Percentiles rank a stretch among this genome's conserved stretches.
Conservation (phyloP, 2,113 vertebrate genomes). For the Corythornis vintsioides region DNA sequence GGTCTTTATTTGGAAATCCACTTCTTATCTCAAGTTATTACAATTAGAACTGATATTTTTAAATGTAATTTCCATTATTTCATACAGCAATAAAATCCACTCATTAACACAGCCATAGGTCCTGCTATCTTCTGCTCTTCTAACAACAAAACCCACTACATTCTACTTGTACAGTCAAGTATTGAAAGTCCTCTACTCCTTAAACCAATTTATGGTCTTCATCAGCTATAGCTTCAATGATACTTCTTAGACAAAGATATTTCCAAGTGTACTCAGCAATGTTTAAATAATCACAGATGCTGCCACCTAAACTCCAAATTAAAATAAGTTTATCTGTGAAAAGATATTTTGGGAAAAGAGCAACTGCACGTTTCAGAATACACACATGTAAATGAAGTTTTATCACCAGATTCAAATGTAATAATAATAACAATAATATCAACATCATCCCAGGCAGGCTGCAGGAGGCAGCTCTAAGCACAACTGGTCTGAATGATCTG, state of each 20-base stretch:
- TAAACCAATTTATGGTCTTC: not conserved
- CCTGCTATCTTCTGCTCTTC: not conserved
- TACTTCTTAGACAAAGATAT: not conserved
- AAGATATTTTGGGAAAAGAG: not conserved
- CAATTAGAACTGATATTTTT: not conserved
- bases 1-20: not conserved
- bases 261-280: not conserved
- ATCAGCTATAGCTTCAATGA: not conserved
- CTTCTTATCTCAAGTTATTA: not conserved
- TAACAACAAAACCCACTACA: not conserved
- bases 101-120: not conserved
- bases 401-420: not conserved
- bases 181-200: not conserved
- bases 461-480: not conserved
- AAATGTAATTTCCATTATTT: not conserved
- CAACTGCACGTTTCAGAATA: not conserved
- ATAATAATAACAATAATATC: too few relatives aligned
- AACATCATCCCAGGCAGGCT: not conserved
- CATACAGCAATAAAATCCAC: not conserved
- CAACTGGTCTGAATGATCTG: not conserved
- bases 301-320: not conserved
- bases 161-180: not conserved
- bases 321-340: not conserved
- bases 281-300: not conserved
- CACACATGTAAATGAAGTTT: not conserved